Evolutionary conservation across 2,888 invertebrate species (phyloP).

Genomic region (Portevinia maculata): DNA sequence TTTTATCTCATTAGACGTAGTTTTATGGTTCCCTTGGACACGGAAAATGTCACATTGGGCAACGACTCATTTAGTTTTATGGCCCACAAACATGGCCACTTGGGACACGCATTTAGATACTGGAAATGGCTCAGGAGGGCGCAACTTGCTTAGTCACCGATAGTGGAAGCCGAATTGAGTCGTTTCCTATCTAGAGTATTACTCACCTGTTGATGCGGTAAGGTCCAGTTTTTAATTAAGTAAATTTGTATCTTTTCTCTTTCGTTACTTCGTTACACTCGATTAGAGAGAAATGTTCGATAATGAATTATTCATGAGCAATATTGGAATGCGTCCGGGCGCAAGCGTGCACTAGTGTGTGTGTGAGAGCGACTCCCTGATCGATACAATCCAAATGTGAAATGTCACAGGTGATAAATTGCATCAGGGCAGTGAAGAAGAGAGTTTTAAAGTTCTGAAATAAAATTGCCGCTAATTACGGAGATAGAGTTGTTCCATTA

Average conservation of each 20-base stretch:
- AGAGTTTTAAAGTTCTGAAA: conserved; percentile 22
- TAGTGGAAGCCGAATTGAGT: conserved; percentile 19
- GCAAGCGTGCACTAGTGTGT: background rate
- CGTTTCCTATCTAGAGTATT: conserved; percentile 13
- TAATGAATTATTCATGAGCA: conserved; percentile 59
- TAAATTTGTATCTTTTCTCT: conserved; percentile 2
- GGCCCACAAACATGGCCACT: conserved; percentile 58
- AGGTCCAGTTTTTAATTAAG: conserved; percentile 57
- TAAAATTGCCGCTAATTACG: conserved; percentile 56
- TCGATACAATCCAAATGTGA: conserved; percentile 47
- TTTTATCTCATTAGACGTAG: conserved; percentile 70
- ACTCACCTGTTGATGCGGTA: background rate
- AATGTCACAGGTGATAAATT: conserved; percentile 64
- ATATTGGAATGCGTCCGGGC: conserved; percentile 37
- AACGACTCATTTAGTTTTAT: conserved; percentile 69
- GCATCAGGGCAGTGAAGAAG: conserved; percentile 22
- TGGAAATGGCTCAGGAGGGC: conserved; percentile 16
- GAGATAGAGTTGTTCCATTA: conserved; percentile 62
- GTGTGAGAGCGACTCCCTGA: conserved; percentile 9
- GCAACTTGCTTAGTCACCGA: background rate
- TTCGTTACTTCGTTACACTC: conserved; percentile 1
- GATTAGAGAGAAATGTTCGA: conserved; percentile 1
- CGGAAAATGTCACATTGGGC: conserved; percentile 54
- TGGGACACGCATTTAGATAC: conserved; percentile 65
- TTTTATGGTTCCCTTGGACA: conserved; percentile 62